A percentile compares a stretch with the other conserved stretches of the same genome.
Evolutionary conservation across 2,113 vertebrate genomes (phyloP).

Genomic region (Varanus komodoensis): DNA sequence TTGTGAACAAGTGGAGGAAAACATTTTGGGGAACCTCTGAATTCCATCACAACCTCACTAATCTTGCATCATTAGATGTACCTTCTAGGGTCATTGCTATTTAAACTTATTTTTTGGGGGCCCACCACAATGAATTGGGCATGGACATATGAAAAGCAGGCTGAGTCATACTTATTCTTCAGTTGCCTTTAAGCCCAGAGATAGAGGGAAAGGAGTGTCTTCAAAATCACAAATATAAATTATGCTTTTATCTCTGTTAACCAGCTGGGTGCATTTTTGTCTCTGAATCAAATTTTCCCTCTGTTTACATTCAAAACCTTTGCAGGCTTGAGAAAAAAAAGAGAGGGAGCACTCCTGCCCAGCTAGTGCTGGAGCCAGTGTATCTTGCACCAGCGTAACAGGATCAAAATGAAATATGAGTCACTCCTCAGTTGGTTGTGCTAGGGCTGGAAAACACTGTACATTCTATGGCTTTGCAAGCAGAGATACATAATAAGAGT

Average conservation of each 20-base stretch:
- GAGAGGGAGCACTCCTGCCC: background rate
- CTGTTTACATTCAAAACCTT: background rate
- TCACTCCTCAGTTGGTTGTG: background rate
- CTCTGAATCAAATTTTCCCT: background rate
- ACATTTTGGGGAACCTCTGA: slow-evolving; percentile 24
- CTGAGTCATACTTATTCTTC: slow-evolving; percentile 44
- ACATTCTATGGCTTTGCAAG: background rate
- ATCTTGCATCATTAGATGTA: background rate
- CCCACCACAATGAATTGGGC: slow-evolving; percentile 31
- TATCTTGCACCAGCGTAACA: background rate
- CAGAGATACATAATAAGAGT: background rate
- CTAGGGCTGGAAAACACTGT: background rate
- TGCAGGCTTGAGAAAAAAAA: background rate
- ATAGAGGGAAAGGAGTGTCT: background rate
- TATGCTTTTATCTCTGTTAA: slow-evolving; percentile 47
- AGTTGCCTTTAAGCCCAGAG: slow-evolving; percentile 18
- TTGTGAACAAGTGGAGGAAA: slow-evolving; percentile 29
- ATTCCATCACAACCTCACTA: slow-evolving; percentile 36
- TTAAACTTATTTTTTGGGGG: slow-evolving; percentile 14
- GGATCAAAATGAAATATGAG: background rate
- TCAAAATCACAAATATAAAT: slow-evolving; percentile 41
- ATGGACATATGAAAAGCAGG: slow-evolving; percentile 28
- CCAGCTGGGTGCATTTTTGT: slow-evolving; percentile 58
- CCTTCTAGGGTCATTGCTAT: slow-evolving; percentile 28
- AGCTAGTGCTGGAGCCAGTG: background rate